phyloP scores from a whole-genome alignment of 2,113 vertebrate species.

The Casuarius casuarius region DNA sequence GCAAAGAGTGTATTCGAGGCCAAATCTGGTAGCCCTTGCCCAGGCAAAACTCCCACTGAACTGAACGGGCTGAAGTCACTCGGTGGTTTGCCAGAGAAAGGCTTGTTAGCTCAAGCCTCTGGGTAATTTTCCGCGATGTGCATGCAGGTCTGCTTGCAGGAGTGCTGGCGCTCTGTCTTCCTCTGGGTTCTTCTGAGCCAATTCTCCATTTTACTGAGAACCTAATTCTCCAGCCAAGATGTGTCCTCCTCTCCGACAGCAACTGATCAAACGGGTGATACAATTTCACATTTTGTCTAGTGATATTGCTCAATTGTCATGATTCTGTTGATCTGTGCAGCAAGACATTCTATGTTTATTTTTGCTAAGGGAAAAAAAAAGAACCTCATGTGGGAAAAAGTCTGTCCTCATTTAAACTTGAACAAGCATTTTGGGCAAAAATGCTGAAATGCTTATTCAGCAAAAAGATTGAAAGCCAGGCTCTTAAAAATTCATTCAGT shows the following conservation, averaged over 20 bases:
- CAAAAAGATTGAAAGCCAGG: not conserved
- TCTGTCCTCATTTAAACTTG: not conserved
- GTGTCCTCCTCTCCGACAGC: accelerated
- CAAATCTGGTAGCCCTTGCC: not conserved
- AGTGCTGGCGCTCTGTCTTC: accelerated
- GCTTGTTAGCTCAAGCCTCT: not conserved
- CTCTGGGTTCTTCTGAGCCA: accelerated
- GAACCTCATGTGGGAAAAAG: not conserved
- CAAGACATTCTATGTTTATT: not conserved
- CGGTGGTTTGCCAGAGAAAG: not conserved
- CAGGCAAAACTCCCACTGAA: not conserved
- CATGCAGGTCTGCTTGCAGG: not conserved
- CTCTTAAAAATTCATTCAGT: not conserved
- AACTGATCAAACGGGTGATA: accelerated
- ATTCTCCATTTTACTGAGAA: accelerated
- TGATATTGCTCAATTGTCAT: accelerated
- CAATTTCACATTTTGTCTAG: accelerated
- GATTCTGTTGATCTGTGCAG: not conserved
- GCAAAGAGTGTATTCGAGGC: accelerated
- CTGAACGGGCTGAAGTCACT: accelerated
- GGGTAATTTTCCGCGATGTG: not conserved
- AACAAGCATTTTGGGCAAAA: not conserved
- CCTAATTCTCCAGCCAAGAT: accelerated
- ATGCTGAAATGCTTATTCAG: not conserved
- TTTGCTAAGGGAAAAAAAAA: not conserved